Evolutionary conservation across 2,888 invertebrate genomes (phyloP).

Genomic region (Dorcus hopei): DNA sequence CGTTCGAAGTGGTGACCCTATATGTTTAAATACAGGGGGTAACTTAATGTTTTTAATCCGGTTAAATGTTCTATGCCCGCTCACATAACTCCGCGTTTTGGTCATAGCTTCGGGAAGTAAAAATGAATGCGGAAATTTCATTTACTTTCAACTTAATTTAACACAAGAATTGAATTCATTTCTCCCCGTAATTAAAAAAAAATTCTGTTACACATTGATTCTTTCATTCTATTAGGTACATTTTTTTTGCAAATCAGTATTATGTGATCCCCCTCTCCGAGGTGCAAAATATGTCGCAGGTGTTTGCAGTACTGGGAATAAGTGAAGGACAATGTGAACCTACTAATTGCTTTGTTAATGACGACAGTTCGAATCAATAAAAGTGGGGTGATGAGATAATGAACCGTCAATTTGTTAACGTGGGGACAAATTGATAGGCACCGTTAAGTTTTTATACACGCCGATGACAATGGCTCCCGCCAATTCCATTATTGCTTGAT

Average conservation of each 20-base stretch:
- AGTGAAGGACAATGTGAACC: conserved; percentile 21
- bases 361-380: conserved; percentile 27
- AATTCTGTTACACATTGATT: no score
- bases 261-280: not conserved
- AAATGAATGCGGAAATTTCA: not conserved
- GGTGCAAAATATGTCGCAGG: conserved; percentile 21
- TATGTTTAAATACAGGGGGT: conserved; percentile 13
- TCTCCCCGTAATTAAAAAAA: no score
- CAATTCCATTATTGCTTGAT: conserved; percentile 6
- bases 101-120: not conserved
- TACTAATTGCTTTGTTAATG: conserved; percentile 29
- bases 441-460: conserved; percentile 23
- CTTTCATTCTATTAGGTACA: no score
- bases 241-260: no score
- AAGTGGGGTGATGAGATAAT: conserved; percentile 26
- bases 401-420: conserved; percentile 26
- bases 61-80: conserved; percentile 10
- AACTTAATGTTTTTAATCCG: conserved; percentile 29
- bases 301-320: conserved; percentile 8
- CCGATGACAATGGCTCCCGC: conserved; percentile 14
- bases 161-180: no score
- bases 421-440: conserved; percentile 23
- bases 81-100: not conserved
- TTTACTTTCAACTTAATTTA: no score
- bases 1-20: conserved; percentile 11